These are phyloP conservation scores for Cariama cristata DNA, from an alignment of 2,113 vertebrate species.

Conservation along the genomic window DNA sequence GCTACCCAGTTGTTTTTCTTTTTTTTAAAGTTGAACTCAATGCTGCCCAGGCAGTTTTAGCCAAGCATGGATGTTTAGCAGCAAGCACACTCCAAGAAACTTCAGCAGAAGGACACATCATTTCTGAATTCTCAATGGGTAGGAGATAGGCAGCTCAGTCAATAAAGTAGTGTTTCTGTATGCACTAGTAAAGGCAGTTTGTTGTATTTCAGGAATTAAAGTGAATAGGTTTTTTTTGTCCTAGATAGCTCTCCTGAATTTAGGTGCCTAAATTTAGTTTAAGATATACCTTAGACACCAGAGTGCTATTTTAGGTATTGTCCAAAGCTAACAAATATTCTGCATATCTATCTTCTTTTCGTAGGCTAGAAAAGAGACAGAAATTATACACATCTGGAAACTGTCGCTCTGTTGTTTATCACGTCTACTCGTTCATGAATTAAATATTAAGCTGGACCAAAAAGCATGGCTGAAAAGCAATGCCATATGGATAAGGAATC, in stretches of 20 bases:
- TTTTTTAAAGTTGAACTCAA: background rate
- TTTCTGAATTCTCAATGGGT: background rate
- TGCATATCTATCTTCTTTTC: background rate
- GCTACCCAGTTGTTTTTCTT: background rate
- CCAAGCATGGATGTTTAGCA: background rate
- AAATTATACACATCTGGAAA: slow-evolving; percentile 35
- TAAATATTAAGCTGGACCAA: slow-evolving; percentile 12
- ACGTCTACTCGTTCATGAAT: slow-evolving; percentile 39
- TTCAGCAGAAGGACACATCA: background rate
- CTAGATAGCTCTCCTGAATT: background rate
- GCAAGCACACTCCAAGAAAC: background rate
- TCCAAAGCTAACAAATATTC: background rate
- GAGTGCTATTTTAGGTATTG: background rate
- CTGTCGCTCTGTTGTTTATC: slow-evolving; percentile 40
- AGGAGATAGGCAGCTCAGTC: background rate
- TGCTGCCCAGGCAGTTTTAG: background rate
- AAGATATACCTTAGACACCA: background rate
- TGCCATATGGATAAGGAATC: background rate
- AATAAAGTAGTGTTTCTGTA: background rate
- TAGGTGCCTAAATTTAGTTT: background rate
- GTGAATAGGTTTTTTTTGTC: accelerated
- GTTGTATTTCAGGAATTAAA: background rate
- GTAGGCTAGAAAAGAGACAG: background rate
- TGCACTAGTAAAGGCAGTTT: background rate
- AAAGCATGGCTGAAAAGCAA: slow-evolving; percentile 1